A percentile compares a stretch with the other conserved stretches of the same genome.
Evolutionary conservation across 2,888 invertebrate genomes (phyloP).

Genomic region (Eupithecia tripunctaria): DNA sequence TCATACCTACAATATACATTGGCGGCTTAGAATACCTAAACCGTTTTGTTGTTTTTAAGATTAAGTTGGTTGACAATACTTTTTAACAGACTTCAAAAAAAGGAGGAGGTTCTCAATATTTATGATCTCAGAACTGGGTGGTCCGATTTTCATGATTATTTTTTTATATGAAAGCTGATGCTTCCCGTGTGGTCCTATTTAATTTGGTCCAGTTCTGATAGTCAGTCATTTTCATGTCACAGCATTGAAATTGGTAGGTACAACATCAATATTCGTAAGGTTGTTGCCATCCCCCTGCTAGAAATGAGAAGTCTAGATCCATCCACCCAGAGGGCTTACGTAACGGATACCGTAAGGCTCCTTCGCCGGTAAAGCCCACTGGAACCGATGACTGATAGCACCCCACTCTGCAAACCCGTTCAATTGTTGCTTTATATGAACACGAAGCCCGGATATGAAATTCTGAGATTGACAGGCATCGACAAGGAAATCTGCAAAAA

Average conservation of each 20-base stretch:
- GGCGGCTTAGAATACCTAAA: too few relatives aligned
- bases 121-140: too few relatives aligned
- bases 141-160: too few relatives aligned
- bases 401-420: conserved; percentile 38
- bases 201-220: too few relatives aligned
- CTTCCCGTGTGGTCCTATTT: too few relatives aligned
- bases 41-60: background rate
- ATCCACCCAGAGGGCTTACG: conserved; percentile 41
- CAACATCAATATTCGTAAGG: too few relatives aligned
- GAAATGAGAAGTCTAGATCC: conserved; percentile 9
- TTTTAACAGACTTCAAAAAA: too few relatives aligned
- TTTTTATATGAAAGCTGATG: too few relatives aligned
- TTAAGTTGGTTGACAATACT: background rate
- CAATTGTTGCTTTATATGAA: conserved; percentile 37
- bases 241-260: too few relatives aligned
- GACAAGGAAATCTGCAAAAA: background rate
- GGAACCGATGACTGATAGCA: conserved; percentile 42
- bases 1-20: too few relatives aligned
- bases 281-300: background rate
- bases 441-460: conserved; percentile 10
- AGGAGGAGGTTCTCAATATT: too few relatives aligned
- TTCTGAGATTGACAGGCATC: background rate
- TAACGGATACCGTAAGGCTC: conserved; percentile 45
- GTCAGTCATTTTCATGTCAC: too few relatives aligned
- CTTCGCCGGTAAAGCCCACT: conserved; percentile 43